Conservation (phyloP, 37 sponge, comb jelly and placozoan genomes). For the Ianthella basta region DNA sequence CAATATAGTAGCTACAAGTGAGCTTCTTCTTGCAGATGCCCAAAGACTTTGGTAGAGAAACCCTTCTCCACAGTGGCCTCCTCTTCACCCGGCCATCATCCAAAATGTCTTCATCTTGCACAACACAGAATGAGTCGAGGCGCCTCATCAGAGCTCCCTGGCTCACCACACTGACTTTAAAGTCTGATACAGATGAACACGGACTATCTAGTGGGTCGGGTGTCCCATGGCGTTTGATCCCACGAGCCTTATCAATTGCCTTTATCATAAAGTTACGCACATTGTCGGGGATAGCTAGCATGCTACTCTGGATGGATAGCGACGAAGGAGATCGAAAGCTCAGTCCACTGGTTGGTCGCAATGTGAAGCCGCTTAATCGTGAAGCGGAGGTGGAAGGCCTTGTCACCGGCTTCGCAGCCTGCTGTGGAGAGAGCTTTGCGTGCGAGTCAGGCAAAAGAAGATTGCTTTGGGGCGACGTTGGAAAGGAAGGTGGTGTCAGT, state of each 20-base stretch:
- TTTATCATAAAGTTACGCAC: constrained; percentile 14
- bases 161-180: constrained; percentile 29
- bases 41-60: background rate
- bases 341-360: constrained; percentile 10
- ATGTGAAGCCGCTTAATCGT: background rate
- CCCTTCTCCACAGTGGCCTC: constrained; percentile 11
- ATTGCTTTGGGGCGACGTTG: too few relatives aligned
- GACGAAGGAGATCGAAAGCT: background rate
- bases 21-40: background rate
- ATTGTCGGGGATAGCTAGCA: constrained; percentile 28
- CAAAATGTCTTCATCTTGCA: background rate
- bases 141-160: constrained; percentile 22
- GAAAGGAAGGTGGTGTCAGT: too few relatives aligned
- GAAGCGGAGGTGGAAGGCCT: constrained; percentile 29
- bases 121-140: constrained; percentile 22
- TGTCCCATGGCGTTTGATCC: constrained; percentile 9
- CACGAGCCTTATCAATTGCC: constrained; percentile 19
- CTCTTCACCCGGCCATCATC: background rate
- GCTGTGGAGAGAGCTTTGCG: too few relatives aligned
- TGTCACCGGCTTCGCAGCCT: too few relatives aligned
- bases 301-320: constrained; percentile 27
- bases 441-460: too few relatives aligned
- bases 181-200: constrained; percentile 22
- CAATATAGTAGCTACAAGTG: constrained; percentile 40
- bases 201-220: constrained; percentile 24